phyloP scores from a whole-genome alignment of 2,797 vertebrate genomes.

The Gila robusta region DNA sequence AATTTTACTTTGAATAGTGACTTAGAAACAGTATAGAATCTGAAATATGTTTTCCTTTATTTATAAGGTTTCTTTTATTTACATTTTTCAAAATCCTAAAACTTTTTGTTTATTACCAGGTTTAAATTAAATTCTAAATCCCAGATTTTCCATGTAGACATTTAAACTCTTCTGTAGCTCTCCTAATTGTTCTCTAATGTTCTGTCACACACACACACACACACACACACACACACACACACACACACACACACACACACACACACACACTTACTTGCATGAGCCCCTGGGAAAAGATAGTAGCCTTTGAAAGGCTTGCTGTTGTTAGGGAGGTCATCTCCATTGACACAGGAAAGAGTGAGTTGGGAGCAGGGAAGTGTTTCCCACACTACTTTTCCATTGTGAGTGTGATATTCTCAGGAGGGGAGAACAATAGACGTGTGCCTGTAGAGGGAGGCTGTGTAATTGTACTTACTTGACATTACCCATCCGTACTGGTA shows the following conservation, averaged over 20 bases:
- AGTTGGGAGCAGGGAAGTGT: conserved; percentile 81
- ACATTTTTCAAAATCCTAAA: not conserved
- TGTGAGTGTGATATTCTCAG: conserved; percentile 78
- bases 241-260: no score
- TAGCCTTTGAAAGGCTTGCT: conserved; percentile 74
- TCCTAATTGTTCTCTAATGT: conserved; percentile 49
- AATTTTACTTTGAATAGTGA: not conserved
- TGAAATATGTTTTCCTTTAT: not conserved
- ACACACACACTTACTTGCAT: conserved; percentile 38
- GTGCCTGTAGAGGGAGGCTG: conserved; percentile 81
- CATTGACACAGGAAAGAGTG: conserved; percentile 79
- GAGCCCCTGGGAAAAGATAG: conserved; percentile 66
- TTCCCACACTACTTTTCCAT: conserved; percentile 89
- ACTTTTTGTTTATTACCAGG: not conserved
- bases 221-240: no score
- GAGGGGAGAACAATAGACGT: conserved; percentile 81
- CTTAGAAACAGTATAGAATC: not conserved
- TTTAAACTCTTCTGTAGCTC: not conserved
- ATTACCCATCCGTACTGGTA: conserved; percentile 50
- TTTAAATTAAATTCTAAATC: not conserved
- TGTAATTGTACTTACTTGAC: conserved; percentile 65
- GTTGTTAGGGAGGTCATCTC: conserved; percentile 74
- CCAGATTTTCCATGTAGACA: not conserved
- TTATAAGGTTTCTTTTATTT: not conserved
- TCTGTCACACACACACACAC: not conserved